Conservation (phyloP, 2,113 vertebrate genomes). For the Vulpes vulpes region DNA sequence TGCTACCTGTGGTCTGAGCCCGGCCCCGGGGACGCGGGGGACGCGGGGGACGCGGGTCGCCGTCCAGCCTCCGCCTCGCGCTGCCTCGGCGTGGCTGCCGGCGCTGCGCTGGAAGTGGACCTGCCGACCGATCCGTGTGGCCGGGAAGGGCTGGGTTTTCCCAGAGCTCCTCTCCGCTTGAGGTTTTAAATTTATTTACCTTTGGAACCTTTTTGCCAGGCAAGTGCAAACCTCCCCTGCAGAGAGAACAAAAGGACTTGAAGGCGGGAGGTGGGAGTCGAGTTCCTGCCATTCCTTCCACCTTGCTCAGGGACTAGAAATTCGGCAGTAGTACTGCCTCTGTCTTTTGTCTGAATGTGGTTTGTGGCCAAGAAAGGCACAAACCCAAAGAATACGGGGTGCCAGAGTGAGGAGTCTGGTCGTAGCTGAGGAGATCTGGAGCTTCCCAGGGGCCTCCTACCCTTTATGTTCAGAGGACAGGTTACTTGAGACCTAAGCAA, state of each 20-base stretch:
- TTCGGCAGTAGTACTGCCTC: not conserved
- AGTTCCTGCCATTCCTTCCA: not conserved
- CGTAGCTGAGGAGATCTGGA: not conserved
- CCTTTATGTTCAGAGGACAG: not conserved
- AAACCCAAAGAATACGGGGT: no score
- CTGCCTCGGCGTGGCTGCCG: not conserved
- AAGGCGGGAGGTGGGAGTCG: not conserved
- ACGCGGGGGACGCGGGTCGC: accelerated
- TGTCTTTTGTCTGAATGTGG: not conserved
- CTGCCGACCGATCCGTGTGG: not conserved
- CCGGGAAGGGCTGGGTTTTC: not conserved
- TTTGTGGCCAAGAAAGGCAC: not conserved
- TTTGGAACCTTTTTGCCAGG: not conserved
- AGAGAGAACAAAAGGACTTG: no score
- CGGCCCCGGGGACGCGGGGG: accelerated
- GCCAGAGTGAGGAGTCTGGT: not conserved
- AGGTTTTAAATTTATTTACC: not conserved
- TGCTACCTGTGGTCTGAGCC: not conserved
- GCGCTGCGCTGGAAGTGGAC: not conserved
- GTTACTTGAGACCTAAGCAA: not conserved
- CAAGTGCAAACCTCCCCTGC: not conserved
- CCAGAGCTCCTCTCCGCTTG: not conserved
- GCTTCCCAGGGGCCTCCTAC: not conserved
- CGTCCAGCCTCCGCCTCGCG: accelerated
- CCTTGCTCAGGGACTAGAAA: not conserved